These are phyloP conservation scores for Aricia agestis DNA, from an alignment of 1,140 invertebrate genomes.

Conservation along the genomic window DNA sequence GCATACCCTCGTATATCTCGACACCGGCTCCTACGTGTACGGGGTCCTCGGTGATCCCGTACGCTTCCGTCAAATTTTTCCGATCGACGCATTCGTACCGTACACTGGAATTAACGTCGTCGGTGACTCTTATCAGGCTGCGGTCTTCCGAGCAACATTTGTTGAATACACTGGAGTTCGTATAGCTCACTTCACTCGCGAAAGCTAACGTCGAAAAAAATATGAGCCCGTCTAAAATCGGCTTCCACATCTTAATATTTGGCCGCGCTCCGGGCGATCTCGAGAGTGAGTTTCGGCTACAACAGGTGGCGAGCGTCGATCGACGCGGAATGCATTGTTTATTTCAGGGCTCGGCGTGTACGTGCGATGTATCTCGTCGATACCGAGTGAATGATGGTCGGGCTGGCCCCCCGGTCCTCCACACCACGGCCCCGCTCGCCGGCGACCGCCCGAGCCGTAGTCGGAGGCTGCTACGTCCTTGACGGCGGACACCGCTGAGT, in stretches of 20 bases:
- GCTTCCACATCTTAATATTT: constrained; percentile 40
- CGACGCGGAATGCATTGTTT: constrained; percentile 53
- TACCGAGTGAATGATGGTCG: constrained; percentile 46
- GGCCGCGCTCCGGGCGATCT: background rate
- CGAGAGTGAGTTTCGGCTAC: constrained; percentile 38
- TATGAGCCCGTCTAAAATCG: constrained; percentile 37
- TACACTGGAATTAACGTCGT: constrained; percentile 34
- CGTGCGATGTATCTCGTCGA: constrained; percentile 46
- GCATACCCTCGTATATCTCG: constrained; percentile 44
- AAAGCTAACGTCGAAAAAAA: constrained; percentile 24
- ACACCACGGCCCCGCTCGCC: constrained; percentile 23
- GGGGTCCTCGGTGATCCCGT: constrained; percentile 40
- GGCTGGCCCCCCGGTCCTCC: constrained; percentile 17
- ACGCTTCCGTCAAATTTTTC: constrained; percentile 29
- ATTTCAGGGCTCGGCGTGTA: constrained; percentile 33
- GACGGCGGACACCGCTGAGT: constrained; percentile 33
- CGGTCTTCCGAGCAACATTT: constrained; percentile 54
- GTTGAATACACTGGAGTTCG: constrained; percentile 39
- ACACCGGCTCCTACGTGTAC: constrained; percentile 42
- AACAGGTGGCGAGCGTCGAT: constrained; percentile 55
- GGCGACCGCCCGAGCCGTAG: constrained; percentile 29
- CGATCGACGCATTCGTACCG: constrained; percentile 46
- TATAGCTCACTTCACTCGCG: constrained; percentile 28
- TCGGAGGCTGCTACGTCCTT: constrained; percentile 58
- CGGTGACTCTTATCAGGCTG: constrained; percentile 47